A percentile compares a stretch with the other conserved stretches of the same genome.
Conservation (phyloP, 2,113 vertebrate species). For the Hassar affinis region DNA sequence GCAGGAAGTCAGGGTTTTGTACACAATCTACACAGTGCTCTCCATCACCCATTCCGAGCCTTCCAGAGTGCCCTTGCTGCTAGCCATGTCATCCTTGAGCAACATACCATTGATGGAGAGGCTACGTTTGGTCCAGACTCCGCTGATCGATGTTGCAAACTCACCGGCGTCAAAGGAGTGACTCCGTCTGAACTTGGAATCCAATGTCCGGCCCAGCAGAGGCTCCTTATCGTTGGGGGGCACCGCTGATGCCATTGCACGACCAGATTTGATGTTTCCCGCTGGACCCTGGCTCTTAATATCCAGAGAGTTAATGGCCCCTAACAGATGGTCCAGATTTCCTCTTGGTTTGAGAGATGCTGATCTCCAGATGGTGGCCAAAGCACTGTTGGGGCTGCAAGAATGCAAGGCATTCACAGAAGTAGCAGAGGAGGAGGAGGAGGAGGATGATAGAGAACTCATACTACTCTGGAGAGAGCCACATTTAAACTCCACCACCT, state of each 20-base stretch:
- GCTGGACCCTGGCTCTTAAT: constrained; percentile 80
- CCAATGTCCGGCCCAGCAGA: constrained; percentile 84
- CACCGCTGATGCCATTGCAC: constrained; percentile 30
- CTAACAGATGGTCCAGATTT: constrained; percentile 90
- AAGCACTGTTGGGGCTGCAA: constrained; percentile 79
- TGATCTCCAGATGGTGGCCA: constrained; percentile 83
- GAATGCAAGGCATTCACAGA: constrained; percentile 76
- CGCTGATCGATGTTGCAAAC: constrained; percentile 77
- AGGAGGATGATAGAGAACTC: constrained; percentile 83
- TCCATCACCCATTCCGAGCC: constrained; percentile 98
- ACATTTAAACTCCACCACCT: constrained; percentile 87
- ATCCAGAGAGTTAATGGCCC: constrained; percentile 92
- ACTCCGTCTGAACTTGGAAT: constrained; percentile 91
- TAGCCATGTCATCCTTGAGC: constrained; percentile 80
- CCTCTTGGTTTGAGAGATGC: constrained; percentile 78
- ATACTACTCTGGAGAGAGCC: constrained; percentile 84
- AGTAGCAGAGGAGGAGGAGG: constrained; percentile 72
- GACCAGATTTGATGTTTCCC: constrained; percentile 58
- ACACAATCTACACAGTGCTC: constrained; percentile 86
- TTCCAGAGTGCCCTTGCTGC: constrained; percentile 81
- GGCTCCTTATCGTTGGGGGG: constrained; percentile 90
- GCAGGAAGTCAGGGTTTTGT: neutral
- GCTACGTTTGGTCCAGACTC: constrained; percentile 98
- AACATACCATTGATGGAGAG: constrained; percentile 96
- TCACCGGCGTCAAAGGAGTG: constrained; percentile 98